phyloP scores from a whole-genome alignment of 2,888 invertebrate genomes.

The Himalopsyche anomala region DNA sequence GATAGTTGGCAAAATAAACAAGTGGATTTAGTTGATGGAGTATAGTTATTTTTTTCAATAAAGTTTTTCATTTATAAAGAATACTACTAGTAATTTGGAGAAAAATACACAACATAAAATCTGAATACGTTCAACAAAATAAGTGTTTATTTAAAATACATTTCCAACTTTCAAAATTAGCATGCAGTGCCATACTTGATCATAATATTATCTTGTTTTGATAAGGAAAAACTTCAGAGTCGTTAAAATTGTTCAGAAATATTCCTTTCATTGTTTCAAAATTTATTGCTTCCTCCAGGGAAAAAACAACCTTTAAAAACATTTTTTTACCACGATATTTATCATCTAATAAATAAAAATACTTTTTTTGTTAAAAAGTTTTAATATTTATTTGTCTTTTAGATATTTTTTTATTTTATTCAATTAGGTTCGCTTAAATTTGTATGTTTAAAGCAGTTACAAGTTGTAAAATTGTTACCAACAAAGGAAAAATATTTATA shows the following conservation, averaged over 20 bases:
- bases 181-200: conserved; percentile 13
- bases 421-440: no score
- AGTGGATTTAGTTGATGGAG: no score
- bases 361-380: neutral
- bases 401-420: neutral
- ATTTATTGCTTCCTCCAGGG: neutral
- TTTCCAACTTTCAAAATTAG: neutral
- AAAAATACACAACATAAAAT: no score
- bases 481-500: no score
- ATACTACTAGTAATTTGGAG: no score
- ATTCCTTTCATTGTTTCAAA: conserved; percentile 6
- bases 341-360: neutral
- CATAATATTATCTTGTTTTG: conserved; percentile 16
- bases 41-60: no score
- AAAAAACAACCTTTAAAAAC: neutral
- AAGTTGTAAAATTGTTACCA: no score
- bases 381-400: neutral
- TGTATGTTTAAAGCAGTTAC: no score
- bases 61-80: no score
- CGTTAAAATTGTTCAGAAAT: conserved; percentile 7
- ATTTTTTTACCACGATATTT: neutral
- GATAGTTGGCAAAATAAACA: no score
- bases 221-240: conserved; percentile 3
- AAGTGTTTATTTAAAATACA: no score
- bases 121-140: no score